Evolutionary conservation across 23 tunicate species (phyloP), one percentile per base, ranked within the genome.

Genomic region (Halocynthia aurantium): DNA sequence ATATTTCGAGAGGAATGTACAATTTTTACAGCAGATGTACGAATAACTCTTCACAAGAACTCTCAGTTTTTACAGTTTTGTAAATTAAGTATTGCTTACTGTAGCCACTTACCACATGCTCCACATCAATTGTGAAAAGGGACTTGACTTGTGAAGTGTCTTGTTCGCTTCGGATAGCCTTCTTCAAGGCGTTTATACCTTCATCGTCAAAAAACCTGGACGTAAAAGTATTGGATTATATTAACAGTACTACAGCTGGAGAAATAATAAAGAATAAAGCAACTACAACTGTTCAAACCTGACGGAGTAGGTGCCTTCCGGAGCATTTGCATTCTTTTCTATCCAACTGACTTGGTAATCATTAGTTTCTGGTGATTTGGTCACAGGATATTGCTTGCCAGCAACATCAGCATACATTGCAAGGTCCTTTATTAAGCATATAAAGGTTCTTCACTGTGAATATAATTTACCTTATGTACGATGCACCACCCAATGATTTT

Each of bases 201-300:
- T 84, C 88, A 13, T 89, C 96, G 70, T 89, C 88, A 75, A 84
- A 89, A 71, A 89, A 75, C 76, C 90, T 85, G 18, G 11, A 22
- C 40, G 4, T 13, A 2, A 1, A 15, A 67, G 1, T 0, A 11
- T 11, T n/a, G 72, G 22, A 67, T 11, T 18, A 11, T 67, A 18
- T 17, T 67, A 44, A 70, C 53, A 67, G 22, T 40, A n/a, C 2
- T 67, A 40, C 15, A 40, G 17, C 44, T 10, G 76, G 12, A 11
- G 52, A 40, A 11, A 1, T 49, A 40, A 31, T n/a, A 50, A 58
- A 13, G 22, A n/a, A 52, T 76, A 15, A 4, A 15, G 4, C 64
- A 1, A 0, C 64, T 60, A 60, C 17, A 15, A 60, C n/a, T 15
- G n/a, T 60, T 60, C 76, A 49, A 13, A 85, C 82, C 86, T 74